Base-by-base conservation (phyloP, 37 sponge, comb jelly and placozoan species). In the Haliclona indistincta region DNA sequence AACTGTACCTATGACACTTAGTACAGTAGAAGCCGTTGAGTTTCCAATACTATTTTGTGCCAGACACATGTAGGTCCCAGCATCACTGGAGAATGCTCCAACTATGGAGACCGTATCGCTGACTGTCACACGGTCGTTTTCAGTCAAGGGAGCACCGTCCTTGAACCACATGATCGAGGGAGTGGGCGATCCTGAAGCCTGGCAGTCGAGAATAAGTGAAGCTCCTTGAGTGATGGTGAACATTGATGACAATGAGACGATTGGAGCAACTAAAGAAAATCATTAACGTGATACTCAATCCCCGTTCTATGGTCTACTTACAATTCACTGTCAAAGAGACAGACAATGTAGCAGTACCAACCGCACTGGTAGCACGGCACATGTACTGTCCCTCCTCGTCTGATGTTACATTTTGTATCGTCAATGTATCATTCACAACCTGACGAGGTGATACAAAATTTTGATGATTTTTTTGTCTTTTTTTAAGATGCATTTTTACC, bases 91-190 rank as follows among this genome's bases (percentile, higher is more conserved):
- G 64, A 56, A 40, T 19, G 76, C 73, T 20, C 26, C 37, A 39
- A 3, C 43, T 54, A 87, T 70, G 33, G 20, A 1, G n/a, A 88
- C 28, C 4, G 63, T 60, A 0, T 55, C 44, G 52, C 30, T 62
- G 11, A 77, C 37, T 20, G 44, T 38, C n/a, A 70, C 33, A 7
- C 64, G 56, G 4, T 40, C 64, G 8, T 29, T 49, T n/a, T 53
- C 10, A 2, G 17, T 20, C 17, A 81, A 32, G 22, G 15, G 38
- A 26, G 13, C 28, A 1, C 30, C 63, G 35, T 70, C 70, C 43
- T 64, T 78, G 45, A 32, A 75, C 89, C 89, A 88, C 25, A 44
- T 54, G 34, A 88, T 64, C n/a, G 40, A 36, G 2, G 89, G 89
- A 32, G 69, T 17, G 13, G 89, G 89, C 26, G 67, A 63, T 20